phyloP scores from a whole-genome alignment of 2,888 invertebrate species.

The Eilema sororculum region DNA sequence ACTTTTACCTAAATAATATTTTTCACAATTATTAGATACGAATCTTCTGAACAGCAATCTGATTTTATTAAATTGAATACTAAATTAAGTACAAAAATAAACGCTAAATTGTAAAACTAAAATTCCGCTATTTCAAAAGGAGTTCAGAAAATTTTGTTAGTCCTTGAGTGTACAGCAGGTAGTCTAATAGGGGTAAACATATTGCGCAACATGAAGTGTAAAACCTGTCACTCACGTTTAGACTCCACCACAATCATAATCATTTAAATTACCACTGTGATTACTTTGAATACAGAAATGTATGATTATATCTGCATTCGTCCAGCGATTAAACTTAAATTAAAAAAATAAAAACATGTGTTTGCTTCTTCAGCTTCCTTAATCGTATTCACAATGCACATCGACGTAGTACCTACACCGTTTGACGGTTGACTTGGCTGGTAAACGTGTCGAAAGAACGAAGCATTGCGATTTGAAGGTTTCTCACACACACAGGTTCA shows the following conservation, averaged over 20 bases:
- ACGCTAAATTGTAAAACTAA: too few relatives aligned
- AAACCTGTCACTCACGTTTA: not conserved
- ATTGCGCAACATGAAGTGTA: not conserved
- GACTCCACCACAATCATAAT: not conserved
- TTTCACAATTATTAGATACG: too few relatives aligned
- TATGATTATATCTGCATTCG: not conserved
- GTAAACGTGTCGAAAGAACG: too few relatives aligned
- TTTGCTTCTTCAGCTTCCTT: too few relatives aligned
- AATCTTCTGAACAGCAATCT: too few relatives aligned
- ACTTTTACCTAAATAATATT: not conserved
- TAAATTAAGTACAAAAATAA: too few relatives aligned
- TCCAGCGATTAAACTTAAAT: not conserved
- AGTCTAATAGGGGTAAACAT: not conserved
- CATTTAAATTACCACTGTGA: slow-evolving; percentile 13
- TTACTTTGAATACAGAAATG: not conserved
- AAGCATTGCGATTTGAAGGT: too few relatives aligned
- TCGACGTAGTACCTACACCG: too few relatives aligned
- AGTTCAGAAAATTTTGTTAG: not conserved
- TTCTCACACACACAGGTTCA: too few relatives aligned
- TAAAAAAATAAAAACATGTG: not conserved
- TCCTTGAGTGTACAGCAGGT: not conserved
- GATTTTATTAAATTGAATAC: too few relatives aligned
- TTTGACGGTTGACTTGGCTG: too few relatives aligned
- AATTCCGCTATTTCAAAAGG: not conserved
- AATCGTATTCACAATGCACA: too few relatives aligned